phyloP scores from a whole-genome alignment of 2,888 invertebrate genomes.

The Drosophila parthenogenetica region DNA sequence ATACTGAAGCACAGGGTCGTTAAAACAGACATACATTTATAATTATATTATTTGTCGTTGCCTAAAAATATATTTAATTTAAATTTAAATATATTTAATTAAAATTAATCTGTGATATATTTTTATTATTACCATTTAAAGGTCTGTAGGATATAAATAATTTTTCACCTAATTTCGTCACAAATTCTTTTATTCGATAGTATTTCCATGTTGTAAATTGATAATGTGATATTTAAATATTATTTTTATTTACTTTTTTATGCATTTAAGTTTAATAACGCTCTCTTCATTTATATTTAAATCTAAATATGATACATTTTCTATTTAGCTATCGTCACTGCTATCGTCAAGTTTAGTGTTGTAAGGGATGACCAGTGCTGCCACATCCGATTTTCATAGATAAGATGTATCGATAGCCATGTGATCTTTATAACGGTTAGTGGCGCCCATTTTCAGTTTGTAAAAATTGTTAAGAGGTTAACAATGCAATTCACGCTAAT shows the following conservation, averaged over 20 bases:
- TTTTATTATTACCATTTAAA: too few relatives aligned
- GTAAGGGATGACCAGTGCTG: conserved; percentile 11
- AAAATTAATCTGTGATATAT: too few relatives aligned
- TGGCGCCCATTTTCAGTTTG: conserved; percentile 33
- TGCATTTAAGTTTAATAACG: not conserved
- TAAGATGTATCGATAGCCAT: conserved; percentile 7
- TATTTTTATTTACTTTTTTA: not conserved
- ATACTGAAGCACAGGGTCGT: not conserved
- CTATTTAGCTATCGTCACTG: not conserved
- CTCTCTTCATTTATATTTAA: too few relatives aligned
- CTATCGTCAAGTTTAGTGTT: not conserved
- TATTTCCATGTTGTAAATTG: too few relatives aligned
- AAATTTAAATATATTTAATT: too few relatives aligned
- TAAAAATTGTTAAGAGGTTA: conserved; percentile 7
- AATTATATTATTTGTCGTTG: too few relatives aligned
- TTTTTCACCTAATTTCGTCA: too few relatives aligned
- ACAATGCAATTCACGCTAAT: conserved; percentile 26
- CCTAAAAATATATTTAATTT: too few relatives aligned
- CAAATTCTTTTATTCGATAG: too few relatives aligned
- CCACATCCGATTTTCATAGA: conserved; percentile 1
- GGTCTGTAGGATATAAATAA: too few relatives aligned
- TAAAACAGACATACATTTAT: not conserved
- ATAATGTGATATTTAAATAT: too few relatives aligned
- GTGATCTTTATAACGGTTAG: conserved; percentile 46
- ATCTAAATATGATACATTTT: not conserved